These are phyloP conservation scores for Limnodromus scolopaceus DNA, from an alignment of 2,797 vertebrate genomes.

Conservation along the genomic window DNA sequence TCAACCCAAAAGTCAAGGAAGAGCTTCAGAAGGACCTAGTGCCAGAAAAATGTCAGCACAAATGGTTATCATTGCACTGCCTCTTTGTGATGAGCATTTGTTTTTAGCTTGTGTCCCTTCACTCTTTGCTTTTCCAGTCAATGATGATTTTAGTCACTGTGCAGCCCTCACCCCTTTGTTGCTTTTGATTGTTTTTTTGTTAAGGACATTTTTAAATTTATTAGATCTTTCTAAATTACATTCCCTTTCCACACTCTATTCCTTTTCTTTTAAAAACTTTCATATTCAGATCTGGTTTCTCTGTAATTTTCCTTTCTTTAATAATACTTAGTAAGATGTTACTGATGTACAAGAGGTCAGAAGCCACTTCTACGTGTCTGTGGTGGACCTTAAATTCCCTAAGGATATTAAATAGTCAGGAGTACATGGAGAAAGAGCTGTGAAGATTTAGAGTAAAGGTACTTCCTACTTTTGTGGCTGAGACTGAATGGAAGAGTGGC, in stretches of 20 bases:
- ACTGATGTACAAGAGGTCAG: not conserved
- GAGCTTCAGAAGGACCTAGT: not conserved
- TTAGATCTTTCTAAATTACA: not conserved
- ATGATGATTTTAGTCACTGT: not conserved
- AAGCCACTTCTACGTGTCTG: not conserved
- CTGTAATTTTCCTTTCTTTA: not conserved
- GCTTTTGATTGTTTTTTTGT: not conserved
- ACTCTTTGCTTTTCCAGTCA: not conserved
- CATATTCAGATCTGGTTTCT: not conserved
- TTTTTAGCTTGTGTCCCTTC: not conserved
- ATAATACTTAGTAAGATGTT: not conserved
- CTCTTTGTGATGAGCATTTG: not conserved
- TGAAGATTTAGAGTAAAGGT: slow-evolving; percentile 7
- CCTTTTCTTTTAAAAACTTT: not conserved
- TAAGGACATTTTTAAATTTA: not conserved
- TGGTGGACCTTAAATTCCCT: not conserved
- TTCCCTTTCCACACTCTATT: not conserved
- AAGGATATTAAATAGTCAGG: not conserved
- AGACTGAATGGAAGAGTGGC: slow-evolving; percentile 15
- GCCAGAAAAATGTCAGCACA: not conserved
- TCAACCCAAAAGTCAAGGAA: not conserved
- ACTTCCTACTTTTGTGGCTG: not conserved
- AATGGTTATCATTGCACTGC: not conserved
- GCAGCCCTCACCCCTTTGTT: not conserved
- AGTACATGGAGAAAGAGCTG: not conserved